These are phyloP conservation scores for Tryphoninae sp. DNA, from an alignment of 2,888 invertebrate genomes.

Conservation along the genomic window DNA sequence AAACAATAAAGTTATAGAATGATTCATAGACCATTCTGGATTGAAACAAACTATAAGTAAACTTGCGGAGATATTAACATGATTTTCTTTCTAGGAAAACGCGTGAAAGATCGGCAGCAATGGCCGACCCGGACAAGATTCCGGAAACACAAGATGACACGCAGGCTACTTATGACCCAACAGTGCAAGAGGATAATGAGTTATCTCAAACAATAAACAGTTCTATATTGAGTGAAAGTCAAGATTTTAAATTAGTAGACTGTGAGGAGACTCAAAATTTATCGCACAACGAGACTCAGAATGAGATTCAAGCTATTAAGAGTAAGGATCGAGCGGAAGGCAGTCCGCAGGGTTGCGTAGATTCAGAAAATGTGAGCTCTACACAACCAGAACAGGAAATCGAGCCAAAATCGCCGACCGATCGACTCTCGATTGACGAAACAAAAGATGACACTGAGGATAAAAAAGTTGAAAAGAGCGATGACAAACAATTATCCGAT, in stretches of 20 bases:
- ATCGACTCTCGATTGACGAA: slow-evolving; percentile 30
- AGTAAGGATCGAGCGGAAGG: slow-evolving; percentile 12
- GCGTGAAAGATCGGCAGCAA: slow-evolving; percentile 48
- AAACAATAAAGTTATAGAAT: not conserved
- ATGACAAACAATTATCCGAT: slow-evolving; percentile 39
- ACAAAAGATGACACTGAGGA: slow-evolving; percentile 27
- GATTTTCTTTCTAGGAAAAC: not conserved
- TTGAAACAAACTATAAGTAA: not conserved
- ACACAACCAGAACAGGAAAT: slow-evolving; percentile 2
- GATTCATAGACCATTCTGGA: not conserved
- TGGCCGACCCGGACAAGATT: slow-evolving; percentile 69
- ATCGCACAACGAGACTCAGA: not conserved
- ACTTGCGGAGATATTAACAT: not conserved
- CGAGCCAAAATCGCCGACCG: slow-evolving; percentile 27
- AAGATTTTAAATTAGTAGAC: slow-evolving; percentile 72
- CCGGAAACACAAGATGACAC: slow-evolving; percentile 62
- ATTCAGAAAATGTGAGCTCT: not conserved
- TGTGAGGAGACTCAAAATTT: slow-evolving; percentile 60
- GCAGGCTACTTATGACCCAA: slow-evolving; percentile 57
- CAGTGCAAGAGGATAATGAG: slow-evolving; percentile 8
- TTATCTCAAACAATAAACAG: not conserved
- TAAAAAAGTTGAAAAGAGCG: slow-evolving; percentile 31
- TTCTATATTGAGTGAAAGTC: slow-evolving; percentile 68
- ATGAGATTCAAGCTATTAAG: not conserved
- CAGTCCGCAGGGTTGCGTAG: not conserved